Evolutionary conservation across 2,113 vertebrate species (phyloP), one percentile per base, ranked within the genome.

Genomic region (Hippolais icterina): DNA sequence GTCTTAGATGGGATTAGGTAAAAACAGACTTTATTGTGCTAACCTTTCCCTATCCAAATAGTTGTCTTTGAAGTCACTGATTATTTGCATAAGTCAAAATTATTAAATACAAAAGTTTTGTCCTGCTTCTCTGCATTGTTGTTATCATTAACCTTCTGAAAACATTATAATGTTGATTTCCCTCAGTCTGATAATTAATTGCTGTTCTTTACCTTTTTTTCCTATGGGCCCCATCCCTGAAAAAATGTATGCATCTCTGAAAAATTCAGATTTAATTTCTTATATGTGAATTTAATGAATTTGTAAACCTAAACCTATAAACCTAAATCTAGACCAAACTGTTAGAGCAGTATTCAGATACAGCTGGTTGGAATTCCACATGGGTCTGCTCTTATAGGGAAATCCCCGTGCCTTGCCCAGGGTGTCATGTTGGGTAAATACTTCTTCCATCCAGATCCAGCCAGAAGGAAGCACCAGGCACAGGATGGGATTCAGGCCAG

Each of bases 401-500:
- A 56, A 53, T 41, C 66, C 66, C 44, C 7, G 23, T 29, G 47
- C 57, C 69, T 85, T 39, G 56, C 53, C 83, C 21, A 4, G 59
- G n/a, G 49, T 61, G 69, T 79, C 0, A 0, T 11, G 63, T 31
- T 64, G 70, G 41, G 70, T 64, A 25, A 88, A 69, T 19, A 3
- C 41, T 76, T 79, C 35, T 44, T 35, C 5, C 49, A 52, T 13
- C 75, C 27, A 49, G 57, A 72, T 31, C 44, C 70, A 64, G 50
- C 42, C 83, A 88, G 91, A 65, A 92, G 83, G 75, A 83, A 86
- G 91, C 75, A 71, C 33, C 83, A 79, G 70, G 85, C 78, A 24
- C 53, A 72, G 75, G 70, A 9, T 79, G 79, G 85, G 86, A 85
- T 49, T 69, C 52, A 31, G 63, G 44, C 86, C 75, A 83, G 0